Conservation (phyloP, 1,140 invertebrate species). For the Drosophila chauvacae region DNA sequence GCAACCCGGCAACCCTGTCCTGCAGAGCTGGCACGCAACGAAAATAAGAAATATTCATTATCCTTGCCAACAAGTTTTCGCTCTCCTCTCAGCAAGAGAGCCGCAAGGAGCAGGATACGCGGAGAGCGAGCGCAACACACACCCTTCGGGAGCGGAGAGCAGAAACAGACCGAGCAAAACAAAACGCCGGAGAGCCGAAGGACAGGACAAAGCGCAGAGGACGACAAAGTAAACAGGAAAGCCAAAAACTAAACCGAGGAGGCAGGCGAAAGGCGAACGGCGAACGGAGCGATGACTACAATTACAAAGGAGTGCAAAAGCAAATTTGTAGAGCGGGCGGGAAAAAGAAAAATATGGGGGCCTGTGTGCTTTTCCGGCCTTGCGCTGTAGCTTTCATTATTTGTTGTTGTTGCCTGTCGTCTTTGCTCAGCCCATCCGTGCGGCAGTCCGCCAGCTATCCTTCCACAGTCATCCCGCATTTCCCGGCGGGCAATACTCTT, state of each 20-base stretch:
- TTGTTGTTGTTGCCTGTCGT: conserved; percentile 36
- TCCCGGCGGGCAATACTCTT: conserved; percentile 63
- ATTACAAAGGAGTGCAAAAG: conserved; percentile 33
- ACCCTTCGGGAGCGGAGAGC: conserved; percentile 9
- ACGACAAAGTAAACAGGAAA: conserved; percentile 61
- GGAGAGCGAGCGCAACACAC: conserved; percentile 7
- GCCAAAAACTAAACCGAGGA: conserved; percentile 24
- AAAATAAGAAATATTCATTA: conserved; percentile 43
- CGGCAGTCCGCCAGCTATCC: conserved; percentile 9
- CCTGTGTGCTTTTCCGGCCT: conserved; percentile 58
- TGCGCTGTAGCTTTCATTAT: conserved; percentile 49
- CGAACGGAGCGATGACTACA: conserved; percentile 21
- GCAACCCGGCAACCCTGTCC: conserved; percentile 44
- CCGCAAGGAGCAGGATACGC: background rate
- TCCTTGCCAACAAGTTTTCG: conserved; percentile 66
- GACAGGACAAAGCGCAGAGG: conserved; percentile 30
- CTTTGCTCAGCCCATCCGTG: conserved; percentile 15
- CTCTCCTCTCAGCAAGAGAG: conserved; percentile 43
- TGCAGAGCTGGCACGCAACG: conserved; percentile 28
- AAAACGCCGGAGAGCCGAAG: conserved; percentile 56
- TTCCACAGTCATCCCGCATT: conserved; percentile 26
- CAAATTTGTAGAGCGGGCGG: conserved; percentile 37
- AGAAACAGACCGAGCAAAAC: conserved; percentile 72
- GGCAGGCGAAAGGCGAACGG: conserved; percentile 6
- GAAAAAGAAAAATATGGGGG: background rate